Conservation (phyloP, 2,888 invertebrate genomes). For the Andrena marginata region DNA sequence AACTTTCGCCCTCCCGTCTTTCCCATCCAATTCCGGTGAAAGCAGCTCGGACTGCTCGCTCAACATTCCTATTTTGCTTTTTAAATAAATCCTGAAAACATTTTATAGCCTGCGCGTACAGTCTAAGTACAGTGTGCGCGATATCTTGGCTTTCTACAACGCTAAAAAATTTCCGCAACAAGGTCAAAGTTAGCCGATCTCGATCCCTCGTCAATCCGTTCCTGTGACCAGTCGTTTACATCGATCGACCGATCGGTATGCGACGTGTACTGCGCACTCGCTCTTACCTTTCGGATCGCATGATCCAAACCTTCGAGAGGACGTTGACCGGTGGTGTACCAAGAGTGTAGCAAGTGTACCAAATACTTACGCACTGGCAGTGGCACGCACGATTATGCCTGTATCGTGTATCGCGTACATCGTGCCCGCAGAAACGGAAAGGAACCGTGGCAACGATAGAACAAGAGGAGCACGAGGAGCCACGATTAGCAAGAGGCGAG, state of each 20-base stretch:
- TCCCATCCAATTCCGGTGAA: no score
- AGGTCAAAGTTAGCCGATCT: conserved; percentile 11
- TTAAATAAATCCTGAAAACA: no score
- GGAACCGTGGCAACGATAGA: not conserved
- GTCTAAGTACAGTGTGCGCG: not conserved
- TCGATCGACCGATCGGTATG: conserved; percentile 79
- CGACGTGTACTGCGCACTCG: conserved; percentile 73
- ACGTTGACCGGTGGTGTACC: conserved; percentile 78
- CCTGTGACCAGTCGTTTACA: conserved; percentile 68
- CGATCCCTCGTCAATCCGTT: conserved; percentile 55
- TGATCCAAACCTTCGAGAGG: conserved; percentile 82
- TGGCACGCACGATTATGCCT: conserved; percentile 4
- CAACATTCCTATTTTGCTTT: no score
- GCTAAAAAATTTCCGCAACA: not conserved
- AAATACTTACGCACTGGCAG: conserved; percentile 26
- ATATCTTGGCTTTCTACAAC: not conserved
- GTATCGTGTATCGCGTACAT: conserved; percentile 1
- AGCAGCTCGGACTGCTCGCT: no score
- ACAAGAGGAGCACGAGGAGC: not conserved
- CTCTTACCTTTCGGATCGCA: conserved; percentile 72
- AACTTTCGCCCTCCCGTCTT: no score
- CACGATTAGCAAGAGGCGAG: not conserved
- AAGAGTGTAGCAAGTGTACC: conserved; percentile 49
- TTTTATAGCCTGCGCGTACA: not conserved
- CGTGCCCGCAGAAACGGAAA: not conserved